Base-by-base conservation (phyloP, 2,797 vertebrate species). In the Coregonus suidteri region DNA sequence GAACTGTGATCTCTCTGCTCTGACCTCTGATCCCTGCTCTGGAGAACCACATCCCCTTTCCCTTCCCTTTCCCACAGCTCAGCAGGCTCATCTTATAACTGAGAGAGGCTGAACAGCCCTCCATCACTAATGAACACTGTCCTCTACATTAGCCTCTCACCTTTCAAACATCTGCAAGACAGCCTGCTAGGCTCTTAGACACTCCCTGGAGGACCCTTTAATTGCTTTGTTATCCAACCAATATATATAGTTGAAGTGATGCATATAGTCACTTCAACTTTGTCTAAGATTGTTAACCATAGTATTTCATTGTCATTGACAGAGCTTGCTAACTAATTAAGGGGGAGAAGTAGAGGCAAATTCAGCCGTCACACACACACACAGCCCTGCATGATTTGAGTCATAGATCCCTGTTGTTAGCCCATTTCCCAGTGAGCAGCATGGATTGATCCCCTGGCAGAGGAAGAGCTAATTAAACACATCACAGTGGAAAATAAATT, bases 381-480 rank as follows among this genome's bases (percentile, higher is more conserved):
- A 62, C 59, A 47, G 2, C 68, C n/a, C n/a, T 70, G 16, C 70
- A 54, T 25, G 25, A 54, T 35, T 37, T 37, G 25, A 25, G 20
- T 72, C 30, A 16, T 15, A 3, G 71, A 53, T 51, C 25, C 71
- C 51, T 72, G 71, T 31, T 72, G 71, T 31, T 71, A 53, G 9
- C 51, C 3, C 9, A 47, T 47, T 9, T 47, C 11, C 41, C 9
- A 47, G 41, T 9, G 9, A 30, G 25, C 14, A 54, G 71, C 51
- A 53, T 25, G 30, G 4, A 30, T 25, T n/a, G 7, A 30, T 31
- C 51, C 71, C 14, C 71, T 6, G 71, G 47, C 51, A 53, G 30
- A 54, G 51, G 15, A 31, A 52, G 25, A 47, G 30, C 71, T 20
- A 72, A 72, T 72, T 72, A 72, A 72, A 72, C 71, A 30, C 20